Conservation (phyloP, 2,113 vertebrate genomes). For the Saccopteryx leptura region DNA sequence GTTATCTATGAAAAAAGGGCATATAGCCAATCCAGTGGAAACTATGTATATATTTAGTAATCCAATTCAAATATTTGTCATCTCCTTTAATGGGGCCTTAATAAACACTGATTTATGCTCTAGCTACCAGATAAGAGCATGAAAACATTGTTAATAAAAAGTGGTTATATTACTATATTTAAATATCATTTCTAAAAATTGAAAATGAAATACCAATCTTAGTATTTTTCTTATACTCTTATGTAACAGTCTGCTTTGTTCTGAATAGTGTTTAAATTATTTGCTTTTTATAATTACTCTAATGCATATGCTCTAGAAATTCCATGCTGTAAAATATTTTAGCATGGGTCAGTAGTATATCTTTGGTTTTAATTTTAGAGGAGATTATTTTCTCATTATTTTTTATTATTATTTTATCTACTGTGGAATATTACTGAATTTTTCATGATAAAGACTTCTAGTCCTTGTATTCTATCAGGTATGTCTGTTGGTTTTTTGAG, state of each 20-base stretch:
- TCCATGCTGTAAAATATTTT: background rate
- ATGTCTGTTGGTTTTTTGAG: background rate
- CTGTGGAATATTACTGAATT: background rate
- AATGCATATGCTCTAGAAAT: background rate
- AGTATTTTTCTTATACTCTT: background rate
- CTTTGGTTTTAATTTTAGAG: background rate
- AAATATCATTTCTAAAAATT: background rate
- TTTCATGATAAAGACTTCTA: slow-evolving; percentile 4
- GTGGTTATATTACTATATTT: background rate
- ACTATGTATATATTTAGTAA: background rate
- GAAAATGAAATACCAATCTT: background rate
- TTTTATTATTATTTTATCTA: slow-evolving; percentile 4
- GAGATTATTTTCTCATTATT: background rate
- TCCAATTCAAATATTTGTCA: background rate
- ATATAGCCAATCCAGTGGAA: background rate
- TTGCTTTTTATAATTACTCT: background rate
- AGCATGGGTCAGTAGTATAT: background rate
- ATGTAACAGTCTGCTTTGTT: background rate
- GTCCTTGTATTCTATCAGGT: background rate
- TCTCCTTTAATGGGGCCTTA: background rate
- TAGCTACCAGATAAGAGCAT: background rate
- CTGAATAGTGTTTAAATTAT: background rate
- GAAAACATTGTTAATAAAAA: slow-evolving; percentile 4
- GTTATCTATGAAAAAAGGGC: background rate
- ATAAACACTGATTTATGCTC: background rate